These are phyloP conservation scores for Stichodactyla mertensii DNA, from an alignment of 64 coral and sea anemone genomes.

Conservation along the genomic window DNA sequence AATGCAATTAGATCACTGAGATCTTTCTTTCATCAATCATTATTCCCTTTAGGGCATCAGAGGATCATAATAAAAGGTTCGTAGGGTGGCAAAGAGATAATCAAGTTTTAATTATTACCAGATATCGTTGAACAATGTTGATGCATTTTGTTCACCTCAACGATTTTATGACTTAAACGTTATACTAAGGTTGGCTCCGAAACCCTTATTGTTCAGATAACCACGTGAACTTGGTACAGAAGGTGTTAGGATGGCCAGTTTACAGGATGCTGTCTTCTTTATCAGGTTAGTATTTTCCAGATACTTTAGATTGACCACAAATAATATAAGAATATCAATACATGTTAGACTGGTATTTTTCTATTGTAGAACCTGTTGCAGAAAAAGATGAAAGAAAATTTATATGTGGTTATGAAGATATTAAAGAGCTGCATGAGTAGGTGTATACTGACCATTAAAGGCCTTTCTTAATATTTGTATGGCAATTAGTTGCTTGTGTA, in stretches of 20 bases:
- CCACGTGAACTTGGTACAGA: background rate
- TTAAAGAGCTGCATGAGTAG: slow-evolving; percentile 66
- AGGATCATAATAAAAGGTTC: background rate
- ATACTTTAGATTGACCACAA: background rate
- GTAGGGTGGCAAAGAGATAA: background rate
- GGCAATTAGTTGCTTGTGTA: too few relatives aligned
- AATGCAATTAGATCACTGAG: background rate
- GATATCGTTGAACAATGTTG: background rate
- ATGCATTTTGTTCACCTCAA: background rate
- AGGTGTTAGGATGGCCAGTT: background rate
- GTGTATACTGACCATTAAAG: background rate
- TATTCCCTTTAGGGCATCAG: background rate
- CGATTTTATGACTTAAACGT: too few relatives aligned
- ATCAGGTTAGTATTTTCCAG: background rate
- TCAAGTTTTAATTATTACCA: background rate
- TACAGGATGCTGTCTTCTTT: background rate
- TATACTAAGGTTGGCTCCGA: too few relatives aligned
- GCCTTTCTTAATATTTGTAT: background rate
- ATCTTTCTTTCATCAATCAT: background rate
- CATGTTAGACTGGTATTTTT: background rate
- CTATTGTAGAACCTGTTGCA: background rate
- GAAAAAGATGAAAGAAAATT: slow-evolving; percentile 21
- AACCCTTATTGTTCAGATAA: background rate
- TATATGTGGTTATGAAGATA: slow-evolving; percentile 72
- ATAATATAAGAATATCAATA: background rate